These are phyloP conservation scores for Anodontia alba DNA, from an alignment of 2,888 invertebrate genomes.

Conservation along the genomic window DNA sequence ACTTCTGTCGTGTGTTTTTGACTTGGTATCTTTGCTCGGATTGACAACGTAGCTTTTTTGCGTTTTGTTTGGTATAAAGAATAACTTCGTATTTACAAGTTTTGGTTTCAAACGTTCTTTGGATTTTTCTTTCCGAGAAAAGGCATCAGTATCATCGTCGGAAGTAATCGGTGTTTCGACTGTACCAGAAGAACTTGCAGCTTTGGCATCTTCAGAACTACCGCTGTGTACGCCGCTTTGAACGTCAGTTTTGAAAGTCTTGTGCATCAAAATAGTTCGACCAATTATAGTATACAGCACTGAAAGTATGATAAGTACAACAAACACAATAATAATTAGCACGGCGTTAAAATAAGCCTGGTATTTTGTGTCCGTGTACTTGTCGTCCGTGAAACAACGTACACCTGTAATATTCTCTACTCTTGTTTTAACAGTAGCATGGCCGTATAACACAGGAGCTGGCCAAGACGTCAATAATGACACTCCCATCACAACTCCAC, in stretches of 20 bases:
- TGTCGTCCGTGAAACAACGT: constrained; percentile 69
- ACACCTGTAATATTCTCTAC: constrained; percentile 57
- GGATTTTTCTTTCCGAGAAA: background rate
- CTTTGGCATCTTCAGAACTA: background rate
- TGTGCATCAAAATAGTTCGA: constrained; percentile 38
- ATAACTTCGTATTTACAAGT: background rate
- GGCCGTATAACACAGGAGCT: constrained; percentile 69
- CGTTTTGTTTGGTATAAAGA: background rate
- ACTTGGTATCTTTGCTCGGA: background rate
- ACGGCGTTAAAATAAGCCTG: constrained; percentile 66
- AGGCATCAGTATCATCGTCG: background rate
- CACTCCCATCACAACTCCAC: constrained; percentile 33
- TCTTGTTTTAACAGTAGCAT: constrained; percentile 55
- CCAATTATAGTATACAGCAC: constrained; percentile 64
- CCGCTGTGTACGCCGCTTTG: background rate
- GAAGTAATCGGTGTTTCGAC: background rate
- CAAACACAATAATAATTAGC: constrained; percentile 62
- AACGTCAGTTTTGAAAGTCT: constrained; percentile 9
- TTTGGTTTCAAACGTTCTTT: background rate
- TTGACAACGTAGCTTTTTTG: background rate
- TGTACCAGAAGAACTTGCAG: background rate
- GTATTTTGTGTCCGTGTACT: constrained; percentile 52
- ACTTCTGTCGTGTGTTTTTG: background rate
- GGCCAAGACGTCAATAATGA: constrained; percentile 64
- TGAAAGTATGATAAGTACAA: constrained; percentile 46